A percentile compares a stretch with the other conserved stretches of the same genome.
These are phyloP conservation scores for Mormyrus proboscirostris DNA, from an alignment of 2,797 vertebrate species.

Conservation along the genomic window DNA sequence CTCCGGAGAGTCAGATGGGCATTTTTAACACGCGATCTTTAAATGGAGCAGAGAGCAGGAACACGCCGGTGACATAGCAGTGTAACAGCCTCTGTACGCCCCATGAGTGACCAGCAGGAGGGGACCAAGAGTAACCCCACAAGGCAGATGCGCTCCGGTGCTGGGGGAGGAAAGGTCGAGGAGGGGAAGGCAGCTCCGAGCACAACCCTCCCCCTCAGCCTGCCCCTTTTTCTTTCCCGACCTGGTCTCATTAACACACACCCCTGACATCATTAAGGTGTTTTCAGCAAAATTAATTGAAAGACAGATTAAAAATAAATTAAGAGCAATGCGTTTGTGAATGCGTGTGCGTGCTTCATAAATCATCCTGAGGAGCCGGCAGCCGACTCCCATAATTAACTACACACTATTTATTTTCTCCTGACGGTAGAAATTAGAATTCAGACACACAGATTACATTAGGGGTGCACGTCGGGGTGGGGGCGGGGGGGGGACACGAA, in stretches of 20 bases:
- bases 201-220: background rate
- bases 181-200: slow-evolving; percentile 25
- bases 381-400: slow-evolving; percentile 65
- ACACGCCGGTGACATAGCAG: background rate
- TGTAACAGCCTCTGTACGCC: background rate
- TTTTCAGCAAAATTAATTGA: slow-evolving; percentile 96
- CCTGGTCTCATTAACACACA: slow-evolving; percentile 73
- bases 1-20: background rate
- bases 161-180: background rate
- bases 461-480: slow-evolving; percentile 85
- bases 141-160: background rate
- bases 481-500: slow-evolving; percentile 77
- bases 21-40: background rate
- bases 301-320: slow-evolving; percentile 99
- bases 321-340: slow-evolving; percentile 94
- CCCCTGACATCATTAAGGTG: slow-evolving; percentile 79
- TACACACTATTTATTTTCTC: slow-evolving; percentile 96
- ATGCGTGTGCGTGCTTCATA: slow-evolving; percentile 69
- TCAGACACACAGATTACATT: slow-evolving; percentile 86
- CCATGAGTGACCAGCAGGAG: background rate
- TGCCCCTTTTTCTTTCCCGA: slow-evolving; percentile 36
- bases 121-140: background rate
- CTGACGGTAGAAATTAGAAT: slow-evolving; percentile 84
- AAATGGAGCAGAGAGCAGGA: background rate
- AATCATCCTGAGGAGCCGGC: slow-evolving; percentile 74